Evolutionary conservation across 2,888 invertebrate species (phyloP).

Genomic region (Coecobrya sp.): DNA sequence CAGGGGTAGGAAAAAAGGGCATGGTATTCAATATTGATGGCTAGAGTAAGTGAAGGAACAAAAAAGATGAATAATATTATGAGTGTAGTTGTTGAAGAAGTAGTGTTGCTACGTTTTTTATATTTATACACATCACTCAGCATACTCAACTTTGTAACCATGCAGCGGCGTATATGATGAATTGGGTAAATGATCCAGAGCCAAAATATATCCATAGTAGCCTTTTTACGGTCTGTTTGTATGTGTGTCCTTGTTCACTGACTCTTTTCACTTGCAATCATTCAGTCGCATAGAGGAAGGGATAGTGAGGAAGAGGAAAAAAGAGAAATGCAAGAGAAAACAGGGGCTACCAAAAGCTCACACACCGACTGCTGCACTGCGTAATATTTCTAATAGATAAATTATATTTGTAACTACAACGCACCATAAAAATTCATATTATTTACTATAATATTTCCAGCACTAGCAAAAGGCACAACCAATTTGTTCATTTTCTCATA

Average conservation of each 20-base stretch:
- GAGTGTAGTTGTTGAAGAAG: conserved; percentile 1
- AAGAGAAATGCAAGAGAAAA: conserved; percentile 1
- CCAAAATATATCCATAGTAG: conserved; percentile 18
- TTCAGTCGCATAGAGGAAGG: conserved; percentile 8
- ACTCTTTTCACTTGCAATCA: conserved; percentile 18
- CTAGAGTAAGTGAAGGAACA: conserved; percentile 29
- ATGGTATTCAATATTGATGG: conserved; percentile 51
- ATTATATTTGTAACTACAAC: background rate
- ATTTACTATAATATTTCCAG: background rate
- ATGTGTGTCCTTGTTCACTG: background rate
- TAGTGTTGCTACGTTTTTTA: background rate
- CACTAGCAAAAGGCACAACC: conserved; percentile 4
- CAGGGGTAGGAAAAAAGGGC: conserved; percentile 26
- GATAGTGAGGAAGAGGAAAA: background rate
- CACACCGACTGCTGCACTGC: conserved; percentile 14
- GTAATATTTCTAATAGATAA: conserved; percentile 2
- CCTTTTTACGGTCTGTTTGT: background rate
- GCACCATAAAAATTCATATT: conserved; percentile 5
- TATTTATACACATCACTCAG: background rate
- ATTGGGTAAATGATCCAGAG: background rate
- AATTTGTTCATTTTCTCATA: conserved; percentile 11
- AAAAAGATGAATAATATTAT: conserved; percentile 40
- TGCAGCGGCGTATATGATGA: background rate
- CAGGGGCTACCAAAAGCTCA: conserved; percentile 29
- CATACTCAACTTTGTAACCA: background rate